Evolutionary conservation across 2,888 invertebrate genomes (phyloP).

Genomic region (Chrysolina haemoptera): DNA sequence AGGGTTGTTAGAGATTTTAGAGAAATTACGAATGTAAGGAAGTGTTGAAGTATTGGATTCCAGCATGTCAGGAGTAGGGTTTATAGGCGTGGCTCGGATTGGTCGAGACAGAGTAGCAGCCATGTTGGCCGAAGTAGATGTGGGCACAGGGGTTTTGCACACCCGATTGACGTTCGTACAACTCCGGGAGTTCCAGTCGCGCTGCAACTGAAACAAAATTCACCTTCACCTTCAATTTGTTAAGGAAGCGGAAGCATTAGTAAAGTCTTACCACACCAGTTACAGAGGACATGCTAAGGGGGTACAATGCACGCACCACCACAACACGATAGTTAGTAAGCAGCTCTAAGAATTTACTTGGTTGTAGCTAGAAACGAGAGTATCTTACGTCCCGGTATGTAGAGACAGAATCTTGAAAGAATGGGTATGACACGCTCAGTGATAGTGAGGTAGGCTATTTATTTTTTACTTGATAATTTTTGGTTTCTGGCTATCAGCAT

Average conservation of each 20-base stretch:
- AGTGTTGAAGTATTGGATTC: constrained; percentile 69
- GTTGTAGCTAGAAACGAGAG: neutral
- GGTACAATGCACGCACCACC: constrained; percentile 53
- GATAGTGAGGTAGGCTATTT: no score
- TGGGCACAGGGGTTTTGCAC: constrained; percentile 68
- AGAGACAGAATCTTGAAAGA: neutral
- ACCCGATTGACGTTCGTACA: constrained; percentile 69
- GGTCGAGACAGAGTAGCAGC: constrained; percentile 69
- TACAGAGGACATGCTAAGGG: constrained; percentile 41
- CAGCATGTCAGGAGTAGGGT: constrained; percentile 64
- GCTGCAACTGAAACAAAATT: constrained; percentile 68
- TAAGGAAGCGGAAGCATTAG: constrained; percentile 48
- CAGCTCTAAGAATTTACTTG: constrained; percentile 51
- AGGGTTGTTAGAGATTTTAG: constrained; percentile 67
- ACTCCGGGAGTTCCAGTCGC: constrained; percentile 72
- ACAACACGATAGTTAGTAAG: constrained; percentile 58
- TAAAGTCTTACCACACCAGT: constrained; percentile 36
- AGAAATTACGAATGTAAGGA: constrained; percentile 70
- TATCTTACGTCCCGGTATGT: no score
- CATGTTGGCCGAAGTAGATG: constrained; percentile 68
- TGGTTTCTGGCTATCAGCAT: no score
- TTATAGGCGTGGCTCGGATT: constrained; percentile 59
- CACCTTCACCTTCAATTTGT: constrained; percentile 53
- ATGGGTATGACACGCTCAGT: neutral
- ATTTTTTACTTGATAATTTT: no score